Evolutionary conservation across 2,113 vertebrate genomes (phyloP).

Genomic region (Pteronura brasiliensis): DNA sequence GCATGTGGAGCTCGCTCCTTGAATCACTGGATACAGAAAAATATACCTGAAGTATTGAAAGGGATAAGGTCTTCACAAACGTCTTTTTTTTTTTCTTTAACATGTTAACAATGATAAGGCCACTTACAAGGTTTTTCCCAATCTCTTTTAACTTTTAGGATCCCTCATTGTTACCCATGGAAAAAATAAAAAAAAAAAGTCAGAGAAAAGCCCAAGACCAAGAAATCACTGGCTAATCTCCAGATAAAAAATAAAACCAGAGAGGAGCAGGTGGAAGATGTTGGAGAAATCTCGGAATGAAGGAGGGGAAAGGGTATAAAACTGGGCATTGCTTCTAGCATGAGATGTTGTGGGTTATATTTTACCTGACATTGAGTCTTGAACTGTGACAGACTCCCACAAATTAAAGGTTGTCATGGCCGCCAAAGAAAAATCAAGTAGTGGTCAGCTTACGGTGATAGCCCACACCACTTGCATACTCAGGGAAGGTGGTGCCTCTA

Average conservation of each 20-base stretch:
- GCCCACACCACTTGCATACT: neutral
- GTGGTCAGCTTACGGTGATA: neutral
- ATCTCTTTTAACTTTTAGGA: slow-evolving; percentile 54
- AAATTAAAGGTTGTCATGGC: neutral
- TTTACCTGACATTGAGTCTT: slow-evolving; percentile 37
- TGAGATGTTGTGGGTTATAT: neutral
- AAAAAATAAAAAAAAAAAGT: neutral
- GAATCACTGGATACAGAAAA: slow-evolving; percentile 55
- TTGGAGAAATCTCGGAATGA: neutral
- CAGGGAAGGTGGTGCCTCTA: neutral
- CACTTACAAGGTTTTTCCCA: slow-evolving; percentile 71
- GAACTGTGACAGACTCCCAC: neutral
- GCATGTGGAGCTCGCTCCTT: neutral
- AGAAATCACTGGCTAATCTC: slow-evolving; percentile 18
- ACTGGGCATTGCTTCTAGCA: neutral
- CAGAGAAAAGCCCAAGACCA: slow-evolving; percentile 41
- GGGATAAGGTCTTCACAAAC: slow-evolving; percentile 61
- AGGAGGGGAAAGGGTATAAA: neutral
- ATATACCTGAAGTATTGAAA: slow-evolving; percentile 63
- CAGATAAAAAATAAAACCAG: neutral
- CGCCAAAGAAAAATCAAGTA: neutral
- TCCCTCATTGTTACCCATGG: slow-evolving; percentile 46
- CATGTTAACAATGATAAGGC: slow-evolving; percentile 72
- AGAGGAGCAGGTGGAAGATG: neutral
- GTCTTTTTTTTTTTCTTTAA: slow-evolving; percentile 48